phyloP scores from a whole-genome alignment of 2,888 invertebrate species.

The Conchocele bisecta region DNA sequence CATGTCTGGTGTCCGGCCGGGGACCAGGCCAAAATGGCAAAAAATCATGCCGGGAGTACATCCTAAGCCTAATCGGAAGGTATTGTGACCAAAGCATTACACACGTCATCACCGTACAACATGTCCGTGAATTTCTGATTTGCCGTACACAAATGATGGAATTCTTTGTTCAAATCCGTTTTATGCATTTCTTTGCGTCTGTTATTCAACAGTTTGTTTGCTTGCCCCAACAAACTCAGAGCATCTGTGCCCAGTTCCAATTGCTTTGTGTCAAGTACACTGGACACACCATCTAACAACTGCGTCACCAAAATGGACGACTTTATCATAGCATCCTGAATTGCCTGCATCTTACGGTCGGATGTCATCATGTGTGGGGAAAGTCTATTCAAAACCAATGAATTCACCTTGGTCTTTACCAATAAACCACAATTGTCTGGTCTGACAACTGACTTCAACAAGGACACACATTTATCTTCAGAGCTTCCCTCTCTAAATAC shows the following conservation, averaged over 20 bases:
- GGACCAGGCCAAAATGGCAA: too few species aligned
- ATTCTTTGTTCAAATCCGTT: slow-evolving; percentile 1
- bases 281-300: background rate
- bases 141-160: background rate
- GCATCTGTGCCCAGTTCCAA: slow-evolving; percentile 7
- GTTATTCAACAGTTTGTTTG: background rate
- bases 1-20: too few species aligned
- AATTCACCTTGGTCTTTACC: background rate
- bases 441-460: background rate
- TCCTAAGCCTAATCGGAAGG: too few species aligned
- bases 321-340: slow-evolving; percentile 9
- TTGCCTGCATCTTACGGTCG: too few species aligned
- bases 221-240: slow-evolving; percentile 2
- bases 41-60: too few species aligned
- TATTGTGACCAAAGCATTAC: too few species aligned
- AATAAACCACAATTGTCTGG: background rate
- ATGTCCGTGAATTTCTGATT: background rate
- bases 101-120: slow-evolving; percentile 9
- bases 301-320: background rate
- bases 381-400: background rate
- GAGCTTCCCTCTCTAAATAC: slow-evolving; percentile 3
- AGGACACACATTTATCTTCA: background rate
- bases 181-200: slow-evolving; percentile 7
- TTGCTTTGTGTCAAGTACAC: background rate
- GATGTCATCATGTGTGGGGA: background rate